Conservation (phyloP, 2,888 invertebrate species). For the Podotricha telesiphe region DNA sequence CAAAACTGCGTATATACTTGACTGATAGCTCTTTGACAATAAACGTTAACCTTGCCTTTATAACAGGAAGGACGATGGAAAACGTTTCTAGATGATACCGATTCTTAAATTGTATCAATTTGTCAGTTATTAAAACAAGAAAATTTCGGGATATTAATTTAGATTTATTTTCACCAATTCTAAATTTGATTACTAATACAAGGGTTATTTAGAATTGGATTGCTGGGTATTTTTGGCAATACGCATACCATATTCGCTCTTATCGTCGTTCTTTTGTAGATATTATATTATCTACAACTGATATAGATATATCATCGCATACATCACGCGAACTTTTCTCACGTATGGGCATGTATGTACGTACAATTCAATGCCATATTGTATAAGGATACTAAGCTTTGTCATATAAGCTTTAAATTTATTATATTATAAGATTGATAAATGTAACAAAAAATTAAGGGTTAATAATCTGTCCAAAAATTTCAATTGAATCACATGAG, state of each 20-base stretch:
- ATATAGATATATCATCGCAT: constrained; percentile 35
- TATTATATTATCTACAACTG: constrained; percentile 39
- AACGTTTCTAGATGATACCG: background rate
- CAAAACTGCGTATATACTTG: background rate
- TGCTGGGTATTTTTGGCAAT: constrained; percentile 38
- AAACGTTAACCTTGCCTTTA: constrained; percentile 11
- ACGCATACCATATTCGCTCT: constrained; percentile 39
- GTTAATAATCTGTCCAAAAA: constrained; percentile 32
- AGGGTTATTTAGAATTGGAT: constrained; percentile 26
- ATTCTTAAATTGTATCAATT: constrained; percentile 2
- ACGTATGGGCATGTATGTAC: constrained; percentile 40
- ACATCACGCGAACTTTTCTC: constrained; percentile 30
- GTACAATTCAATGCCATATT: constrained; percentile 66
- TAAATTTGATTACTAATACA: background rate
- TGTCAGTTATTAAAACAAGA: background rate
- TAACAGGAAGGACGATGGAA: background rate
- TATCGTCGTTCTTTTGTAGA: constrained; percentile 44
- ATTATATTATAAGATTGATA: constrained; percentile 3
- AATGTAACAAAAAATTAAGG: constrained; percentile 18
- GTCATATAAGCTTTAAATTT: constrained; percentile 29
- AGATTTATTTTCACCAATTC: constrained; percentile 1
- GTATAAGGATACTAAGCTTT: constrained; percentile 31
- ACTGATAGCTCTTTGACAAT: background rate
- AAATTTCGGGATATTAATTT: background rate
- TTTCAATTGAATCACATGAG: constrained; percentile 14